Evolutionary conservation across 2,797 vertebrate genomes (phyloP), one percentile per base, ranked within the genome.

Genomic region (Argyrosomus regius): DNA sequence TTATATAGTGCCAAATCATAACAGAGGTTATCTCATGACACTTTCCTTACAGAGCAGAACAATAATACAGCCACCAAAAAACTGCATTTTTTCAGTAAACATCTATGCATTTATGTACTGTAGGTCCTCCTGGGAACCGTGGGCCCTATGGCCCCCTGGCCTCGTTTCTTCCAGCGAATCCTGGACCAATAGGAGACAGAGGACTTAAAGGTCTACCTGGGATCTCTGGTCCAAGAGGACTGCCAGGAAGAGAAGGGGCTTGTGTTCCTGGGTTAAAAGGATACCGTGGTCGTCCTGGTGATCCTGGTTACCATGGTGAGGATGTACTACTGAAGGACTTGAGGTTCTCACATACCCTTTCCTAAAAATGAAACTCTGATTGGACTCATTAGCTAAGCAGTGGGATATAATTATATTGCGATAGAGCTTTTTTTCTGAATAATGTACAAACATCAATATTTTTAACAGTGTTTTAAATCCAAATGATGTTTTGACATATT

Each of bases 71-170:
- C 13, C 43, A 45, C 12, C 43, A 14, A 14, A 14, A 45, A 45
- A 45, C 43, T 45, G 12, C 43, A 14, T 5, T 18, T 18, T 45
- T 80, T 46, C 1, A 50, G 50, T 31, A 9, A 24, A 60, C 1
- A 9, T 72, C 24, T 63, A 0, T 58, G 16, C 66, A 3, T 76
- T 53, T 82, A 16, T 67, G 4, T 66, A 93, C 17, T 63, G 6
- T 57, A 97, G 97, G 97, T 77, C 87, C 92, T 71, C 93, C 94
- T 68, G 97, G 97, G 85, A 92, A 96, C n/a, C 45, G 22, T 22
- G 22, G 22, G 22, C 22, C 22, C 22, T 22, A 58, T 49, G 94
- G 94, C 45, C 63, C 45, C 87, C 83, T 49, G 89, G 92, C 1
- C 24, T 43, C 22, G 0, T 1, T 78, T 41, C 7, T 0, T 17